Evolutionary conservation across 2,888 invertebrate species (phyloP).

Genomic region (Euzophera pinguis): DNA sequence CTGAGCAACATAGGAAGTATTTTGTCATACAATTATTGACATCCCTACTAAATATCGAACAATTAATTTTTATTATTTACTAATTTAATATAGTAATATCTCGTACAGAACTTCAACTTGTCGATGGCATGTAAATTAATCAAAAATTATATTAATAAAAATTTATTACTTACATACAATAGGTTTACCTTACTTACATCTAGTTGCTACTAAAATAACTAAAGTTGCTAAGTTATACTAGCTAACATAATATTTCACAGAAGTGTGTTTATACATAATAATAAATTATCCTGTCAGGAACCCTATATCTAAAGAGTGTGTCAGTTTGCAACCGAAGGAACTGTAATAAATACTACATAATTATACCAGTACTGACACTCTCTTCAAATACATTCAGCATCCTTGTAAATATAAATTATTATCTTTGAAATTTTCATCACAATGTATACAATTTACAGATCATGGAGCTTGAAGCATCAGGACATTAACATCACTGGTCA

Average conservation of each 20-base stretch:
- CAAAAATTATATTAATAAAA: conserved; percentile 60
- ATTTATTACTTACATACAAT: conserved; percentile 76
- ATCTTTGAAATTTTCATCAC: conserved; percentile 66
- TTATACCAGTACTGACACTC: conserved; percentile 56
- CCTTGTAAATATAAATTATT: conserved; percentile 52
- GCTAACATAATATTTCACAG: conserved; percentile 70
- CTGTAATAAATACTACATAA: conserved; percentile 69
- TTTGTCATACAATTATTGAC: no score
- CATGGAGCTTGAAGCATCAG: conserved; percentile 33
- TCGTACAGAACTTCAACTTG: no score
- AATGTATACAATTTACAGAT: conserved; percentile 67
- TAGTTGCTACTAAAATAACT: conserved; percentile 60
- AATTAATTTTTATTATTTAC: no score
- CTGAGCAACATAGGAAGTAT: no score
- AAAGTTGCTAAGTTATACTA: conserved; percentile 66
- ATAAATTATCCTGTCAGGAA: conserved; percentile 48
- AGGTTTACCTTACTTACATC: conserved; percentile 71
- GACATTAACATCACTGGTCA: conserved; percentile 23
- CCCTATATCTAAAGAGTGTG: conserved; percentile 44
- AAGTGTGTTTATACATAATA: conserved; percentile 57
- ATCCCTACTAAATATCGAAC: no score
- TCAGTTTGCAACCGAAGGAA: conserved; percentile 59
- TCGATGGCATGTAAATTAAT: no score
- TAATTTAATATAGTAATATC: no score
- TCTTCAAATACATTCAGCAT: conserved; percentile 45